Base-by-base conservation (phyloP, 1,140 invertebrate genomes). In the Venustaconcha ellipsiformis region DNA sequence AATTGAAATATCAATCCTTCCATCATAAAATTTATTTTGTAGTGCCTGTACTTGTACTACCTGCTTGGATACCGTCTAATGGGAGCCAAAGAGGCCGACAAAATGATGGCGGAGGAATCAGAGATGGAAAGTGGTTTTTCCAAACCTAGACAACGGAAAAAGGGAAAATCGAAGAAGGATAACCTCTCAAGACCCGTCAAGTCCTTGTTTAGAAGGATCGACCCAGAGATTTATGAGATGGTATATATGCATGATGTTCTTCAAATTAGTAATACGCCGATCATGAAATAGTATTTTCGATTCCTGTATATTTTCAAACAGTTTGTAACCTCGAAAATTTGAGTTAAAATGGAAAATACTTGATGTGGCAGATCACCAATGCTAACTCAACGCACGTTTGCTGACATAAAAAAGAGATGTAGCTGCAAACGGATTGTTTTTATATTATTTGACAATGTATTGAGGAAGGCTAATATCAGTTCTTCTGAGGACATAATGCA, bases 31-130 rank as follows among this genome's bases (percentile, higher is more conserved):
- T 5, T 62, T 67, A 59, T 70, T 30, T 81, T 82, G 59, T 66
- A 91, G 92, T 90, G 92, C 17, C 93, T 93, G 93, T 93, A 93
- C 86, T 92, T 93, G 91, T 93, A 94, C 82, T 93, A 93, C 83
- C 82, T 93, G 15, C 90, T 93, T 11, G 93, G 93, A 0, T 92
- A 91, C 80, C 86, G 90, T n/a, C 87, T 93, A 23, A 91, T 92
- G 84, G 89, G 88, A 20, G 78, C 78, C 18, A 74, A 79, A 14
- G 84, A 83, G 55, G 78, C 78, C n/a, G 82, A 83, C 68, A 81
- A 81, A 62, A 72, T 74, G n/a, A 79, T 82, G 69, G 70, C 74
- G 5, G 82, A 85, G 15, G 83, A 84, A 26, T 70, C 74, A 15
- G 71, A 74, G 48, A 18, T 69, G 6, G 80, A 83, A 26, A 83